Evolutionary conservation across 1,140 invertebrate species (phyloP), one percentile per base, ranked within the genome.

Genomic region (Laupala kohalensis): DNA sequence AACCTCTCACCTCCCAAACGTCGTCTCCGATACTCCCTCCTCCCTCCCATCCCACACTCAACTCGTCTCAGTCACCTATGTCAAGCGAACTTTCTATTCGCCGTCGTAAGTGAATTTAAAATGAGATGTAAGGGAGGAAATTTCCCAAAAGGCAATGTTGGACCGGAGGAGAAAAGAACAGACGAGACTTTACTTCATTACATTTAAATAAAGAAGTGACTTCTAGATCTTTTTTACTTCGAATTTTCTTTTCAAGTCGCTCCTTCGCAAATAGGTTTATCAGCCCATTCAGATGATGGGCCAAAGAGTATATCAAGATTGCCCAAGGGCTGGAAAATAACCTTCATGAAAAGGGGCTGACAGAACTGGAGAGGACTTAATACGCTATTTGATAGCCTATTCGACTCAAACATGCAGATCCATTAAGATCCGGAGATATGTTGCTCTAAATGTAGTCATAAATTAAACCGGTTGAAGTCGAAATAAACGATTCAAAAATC

Each of bases 131-230:
- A 30, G 27, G 67, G 67, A 30, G 25, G 65, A 72, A 72, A 72
- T 72, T 72, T 72, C 71, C 71, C 71, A 67, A 53, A 72, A 72
- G 71, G 71, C 71, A 68, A 67, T 27, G 71, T 68, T 25, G 71
- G 65, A 72, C 37, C 37, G 37, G 19, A 53, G 37, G 37, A 53
- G 37, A 53, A 53, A 53, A 53, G 37, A 53, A 53, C 67, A 72
- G 65, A 72, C 71, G 71, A 72, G 71, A 72, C 65, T 72, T 72
- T 72, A 68, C 29, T 72, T 72, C 71, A 72, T 72, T 72, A 72
- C 71, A 72, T 72, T 69, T 72, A 72, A 72, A 72, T 72, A 72
- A 72, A 72, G 65, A 68, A 53, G 63, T 25, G n/a, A 68, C 28
- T 53, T 53, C 37, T 19, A 53, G 37, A 19, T 53, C n/a, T n/a